phyloP scores from a whole-genome alignment of 2,797 vertebrate species.

The Salarias fasciatus region DNA sequence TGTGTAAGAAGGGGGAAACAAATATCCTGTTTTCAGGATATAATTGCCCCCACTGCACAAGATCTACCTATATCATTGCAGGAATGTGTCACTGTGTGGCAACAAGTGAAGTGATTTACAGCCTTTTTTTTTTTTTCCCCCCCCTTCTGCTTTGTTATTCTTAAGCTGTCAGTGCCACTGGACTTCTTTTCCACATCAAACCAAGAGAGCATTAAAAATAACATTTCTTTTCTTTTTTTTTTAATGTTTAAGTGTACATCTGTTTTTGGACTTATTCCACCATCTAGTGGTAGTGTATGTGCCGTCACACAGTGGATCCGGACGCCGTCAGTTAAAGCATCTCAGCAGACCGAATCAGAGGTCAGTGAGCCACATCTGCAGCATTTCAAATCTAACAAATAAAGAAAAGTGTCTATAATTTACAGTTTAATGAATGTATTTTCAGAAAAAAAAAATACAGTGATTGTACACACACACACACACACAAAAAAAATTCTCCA shows the following conservation, averaged over 20 bases:
- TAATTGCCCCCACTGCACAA: background rate
- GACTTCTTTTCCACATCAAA: constrained; percentile 9
- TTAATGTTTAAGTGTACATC: constrained; percentile 5
- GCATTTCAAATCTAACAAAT: too few species aligned
- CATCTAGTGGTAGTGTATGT: constrained; percentile 68
- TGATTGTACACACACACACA: background rate
- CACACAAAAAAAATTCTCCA: constrained; percentile 12
- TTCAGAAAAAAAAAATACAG: constrained; percentile 1
- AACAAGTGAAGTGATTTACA: background rate
- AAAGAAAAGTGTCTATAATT: constrained; percentile 1
- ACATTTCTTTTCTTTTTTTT: too few species aligned
- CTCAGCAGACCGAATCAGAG: constrained; percentile 6
- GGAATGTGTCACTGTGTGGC: background rate
- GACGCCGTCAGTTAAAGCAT: background rate
- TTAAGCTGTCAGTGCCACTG: constrained; percentile 13
- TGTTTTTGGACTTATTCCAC: constrained; percentile 61
- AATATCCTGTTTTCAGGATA: constrained; percentile 11
- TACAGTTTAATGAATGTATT: constrained; percentile 36
- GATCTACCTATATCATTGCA: background rate
- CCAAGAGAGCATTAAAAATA: background rate
- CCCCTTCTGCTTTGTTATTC: constrained; percentile 11
- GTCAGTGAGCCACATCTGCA: constrained; percentile 23
- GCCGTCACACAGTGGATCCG: constrained; percentile 18
- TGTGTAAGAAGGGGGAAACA: constrained; percentile 15
- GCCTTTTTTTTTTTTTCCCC: too few species aligned